These are phyloP conservation scores for Nycticryphes semicollaris DNA, from an alignment of 2,113 vertebrate species.

Conservation along the genomic window DNA sequence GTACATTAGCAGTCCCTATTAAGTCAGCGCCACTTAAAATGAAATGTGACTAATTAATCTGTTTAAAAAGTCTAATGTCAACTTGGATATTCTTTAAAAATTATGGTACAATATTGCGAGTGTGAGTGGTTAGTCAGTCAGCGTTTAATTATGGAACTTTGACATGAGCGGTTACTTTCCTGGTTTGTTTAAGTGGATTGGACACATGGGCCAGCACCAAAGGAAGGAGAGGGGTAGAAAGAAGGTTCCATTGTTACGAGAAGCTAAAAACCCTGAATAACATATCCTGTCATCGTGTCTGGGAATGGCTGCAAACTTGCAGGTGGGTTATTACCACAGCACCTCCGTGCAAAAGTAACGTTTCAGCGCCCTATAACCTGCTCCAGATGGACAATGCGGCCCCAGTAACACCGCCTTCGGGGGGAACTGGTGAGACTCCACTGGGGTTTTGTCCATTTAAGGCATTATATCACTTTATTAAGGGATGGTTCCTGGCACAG, in stretches of 20 bases:
- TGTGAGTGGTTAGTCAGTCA: neutral
- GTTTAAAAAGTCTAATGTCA: slow-evolving; percentile 68
- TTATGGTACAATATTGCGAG: slow-evolving; percentile 37
- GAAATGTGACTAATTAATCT: slow-evolving; percentile 77
- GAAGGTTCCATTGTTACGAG: neutral
- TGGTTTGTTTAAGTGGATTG: slow-evolving; percentile 46
- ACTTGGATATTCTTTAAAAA: slow-evolving; percentile 72
- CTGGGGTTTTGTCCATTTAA: neutral
- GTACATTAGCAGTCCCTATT: slow-evolving; percentile 64
- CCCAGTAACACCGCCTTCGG: neutral
- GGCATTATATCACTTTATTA: neutral
- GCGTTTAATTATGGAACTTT: slow-evolving; percentile 57
- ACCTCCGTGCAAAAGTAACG: neutral
- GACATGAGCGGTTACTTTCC: slow-evolving; percentile 44
- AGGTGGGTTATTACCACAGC: neutral
- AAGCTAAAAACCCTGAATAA: neutral
- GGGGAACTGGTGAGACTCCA: neutral
- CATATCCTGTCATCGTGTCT: neutral
- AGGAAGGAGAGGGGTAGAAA: neutral
- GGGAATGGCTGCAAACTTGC: neutral
- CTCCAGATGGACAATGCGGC: accelerated
- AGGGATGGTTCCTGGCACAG: neutral
- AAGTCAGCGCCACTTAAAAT: slow-evolving; percentile 67
- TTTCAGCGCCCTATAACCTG: neutral
- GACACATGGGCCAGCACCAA: slow-evolving; percentile 39